A percentile compares a stretch with the other conserved stretches of the same genome.
Evolutionary conservation across 1,140 invertebrate species (phyloP).

Genomic region (Drosophila bifasciata): DNA sequence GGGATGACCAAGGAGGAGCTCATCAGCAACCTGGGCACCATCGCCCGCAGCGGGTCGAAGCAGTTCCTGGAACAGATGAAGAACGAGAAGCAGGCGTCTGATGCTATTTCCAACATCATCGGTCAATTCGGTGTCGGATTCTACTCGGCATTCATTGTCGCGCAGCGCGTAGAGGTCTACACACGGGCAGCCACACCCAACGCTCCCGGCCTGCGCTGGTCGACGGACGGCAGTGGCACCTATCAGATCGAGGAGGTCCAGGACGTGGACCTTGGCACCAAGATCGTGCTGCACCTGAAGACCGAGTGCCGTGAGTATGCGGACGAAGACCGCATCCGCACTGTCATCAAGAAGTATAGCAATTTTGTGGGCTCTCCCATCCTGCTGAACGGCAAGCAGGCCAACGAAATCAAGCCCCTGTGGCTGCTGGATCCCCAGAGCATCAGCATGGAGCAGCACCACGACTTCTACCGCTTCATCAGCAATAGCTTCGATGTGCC

Average conservation of each 20-base stretch:
- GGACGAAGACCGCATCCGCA: constrained; percentile 93
- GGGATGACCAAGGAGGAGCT: constrained; percentile 97
- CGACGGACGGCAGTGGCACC: constrained; percentile 94
- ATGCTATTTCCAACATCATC: constrained; percentile 92
- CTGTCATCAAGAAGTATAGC: constrained; percentile 97
- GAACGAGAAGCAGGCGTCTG: constrained; percentile 87
- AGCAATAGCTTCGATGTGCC: constrained; percentile 93
- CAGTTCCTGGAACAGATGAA: constrained; percentile 95
- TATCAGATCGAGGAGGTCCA: constrained; percentile 95
- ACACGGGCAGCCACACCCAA: constrained; percentile 88
- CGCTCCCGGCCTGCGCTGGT: constrained; percentile 92
- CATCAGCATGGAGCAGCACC: constrained; percentile 93
- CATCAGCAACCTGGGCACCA: constrained; percentile 95
- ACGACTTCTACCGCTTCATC: constrained; percentile 96
- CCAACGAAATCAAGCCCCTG: constrained; percentile 94
- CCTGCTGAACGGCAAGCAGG: constrained; percentile 93
- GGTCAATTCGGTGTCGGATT: constrained; percentile 99
- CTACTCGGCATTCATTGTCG: constrained; percentile 98
- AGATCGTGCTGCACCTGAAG: constrained; percentile 96
- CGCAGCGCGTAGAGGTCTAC: constrained; percentile 96
- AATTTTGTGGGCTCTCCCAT: constrained; percentile 98
- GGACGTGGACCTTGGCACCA: constrained; percentile 94
- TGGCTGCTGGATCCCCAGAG: constrained; percentile 97
- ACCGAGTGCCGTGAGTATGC: constrained; percentile 94
- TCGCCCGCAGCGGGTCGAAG: constrained; percentile 97